Evolutionary conservation across 2,888 invertebrate species (phyloP).

Genomic region (Coenonympha glycerion): DNA sequence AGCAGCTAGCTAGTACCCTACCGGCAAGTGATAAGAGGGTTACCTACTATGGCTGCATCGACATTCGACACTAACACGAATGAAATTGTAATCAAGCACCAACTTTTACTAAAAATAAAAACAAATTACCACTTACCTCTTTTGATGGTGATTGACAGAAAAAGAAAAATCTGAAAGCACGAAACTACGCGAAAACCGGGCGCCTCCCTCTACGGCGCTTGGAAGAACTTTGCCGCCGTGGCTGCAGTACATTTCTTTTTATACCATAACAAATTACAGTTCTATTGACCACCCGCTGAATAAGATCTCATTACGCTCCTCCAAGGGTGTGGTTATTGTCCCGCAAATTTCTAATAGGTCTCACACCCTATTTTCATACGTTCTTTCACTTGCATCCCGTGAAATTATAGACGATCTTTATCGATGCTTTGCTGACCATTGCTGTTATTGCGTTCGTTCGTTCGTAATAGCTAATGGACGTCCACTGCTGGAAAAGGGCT

Average conservation of each 20-base stretch:
- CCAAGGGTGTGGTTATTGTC: constrained; percentile 51
- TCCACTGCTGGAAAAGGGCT: too few species aligned
- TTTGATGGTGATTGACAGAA: constrained; percentile 22
- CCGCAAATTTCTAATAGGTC: constrained; percentile 57
- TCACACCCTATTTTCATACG: constrained; percentile 56
- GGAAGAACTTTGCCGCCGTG: constrained; percentile 36
- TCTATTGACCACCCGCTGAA: constrained; percentile 68
- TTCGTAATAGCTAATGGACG: background rate
- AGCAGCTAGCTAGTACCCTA: too few species aligned
- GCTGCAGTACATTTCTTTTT: constrained; percentile 45
- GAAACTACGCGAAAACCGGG: constrained; percentile 36
- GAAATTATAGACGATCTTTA: background rate
- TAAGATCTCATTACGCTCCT: constrained; percentile 57
- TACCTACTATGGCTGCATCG: too few species aligned
- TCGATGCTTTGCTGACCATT: constrained; percentile 26
- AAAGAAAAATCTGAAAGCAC: constrained; percentile 10
- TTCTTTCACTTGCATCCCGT: constrained; percentile 32
- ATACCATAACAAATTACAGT: constrained; percentile 61
- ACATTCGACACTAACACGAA: too few species aligned
- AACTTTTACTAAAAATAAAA: background rate
- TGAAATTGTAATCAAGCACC: too few species aligned
- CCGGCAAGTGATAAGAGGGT: too few species aligned
- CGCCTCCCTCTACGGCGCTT: constrained; percentile 46
- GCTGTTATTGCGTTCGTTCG: constrained; percentile 11
- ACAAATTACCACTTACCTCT: constrained; percentile 32